phyloP scores from a whole-genome alignment of 37 sponge, comb jelly and placozoan species.

The Oscarella lobularis region DNA sequence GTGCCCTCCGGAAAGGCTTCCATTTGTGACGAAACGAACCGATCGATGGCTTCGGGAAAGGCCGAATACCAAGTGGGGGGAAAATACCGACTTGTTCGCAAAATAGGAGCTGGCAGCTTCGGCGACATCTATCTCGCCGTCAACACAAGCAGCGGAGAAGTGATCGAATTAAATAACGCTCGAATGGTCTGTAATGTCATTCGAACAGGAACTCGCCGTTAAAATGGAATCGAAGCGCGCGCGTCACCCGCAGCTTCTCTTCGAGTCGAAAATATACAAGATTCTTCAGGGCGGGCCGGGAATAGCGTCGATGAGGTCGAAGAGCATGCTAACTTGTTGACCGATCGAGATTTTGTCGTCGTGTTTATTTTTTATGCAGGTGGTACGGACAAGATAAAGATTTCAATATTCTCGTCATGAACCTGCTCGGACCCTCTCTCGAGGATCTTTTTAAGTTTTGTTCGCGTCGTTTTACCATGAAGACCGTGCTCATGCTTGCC shows the following conservation, averaged over 20 bases:
- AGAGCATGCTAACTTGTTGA: too few species aligned
- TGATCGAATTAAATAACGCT: constrained; percentile 18
- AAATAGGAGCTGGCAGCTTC: constrained; percentile 93
- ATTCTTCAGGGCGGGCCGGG: constrained; percentile 96
- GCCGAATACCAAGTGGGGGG: constrained; percentile 80
- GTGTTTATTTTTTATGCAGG: too few species aligned
- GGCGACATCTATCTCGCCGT: constrained; percentile 98
- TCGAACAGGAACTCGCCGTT: constrained; percentile 86
- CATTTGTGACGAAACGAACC: too few species aligned
- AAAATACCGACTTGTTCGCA: constrained; percentile 83
- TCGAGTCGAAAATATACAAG: constrained; percentile 95
- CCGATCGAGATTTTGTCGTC: too few species aligned
- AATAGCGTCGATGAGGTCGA: constrained; percentile 77
- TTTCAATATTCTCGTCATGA: constrained; percentile 98
- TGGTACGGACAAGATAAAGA: constrained; percentile 98
- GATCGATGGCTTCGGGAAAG: too few species aligned
- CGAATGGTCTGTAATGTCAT: constrained; percentile 3
- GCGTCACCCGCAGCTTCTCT: constrained; percentile 93
- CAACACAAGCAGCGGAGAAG: constrained; percentile 95
- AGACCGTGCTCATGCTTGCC: constrained; percentile 97
- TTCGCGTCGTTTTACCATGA: constrained; percentile 91
- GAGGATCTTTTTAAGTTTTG: constrained; percentile 99
- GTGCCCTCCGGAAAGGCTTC: too few species aligned
- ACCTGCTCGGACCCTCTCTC: constrained; percentile 88
- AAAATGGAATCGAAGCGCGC: constrained; percentile 93